Evolutionary conservation across 1,140 invertebrate species (phyloP), one percentile per base, ranked within the genome.

Genomic region (Teleogryllus occipitalis): DNA sequence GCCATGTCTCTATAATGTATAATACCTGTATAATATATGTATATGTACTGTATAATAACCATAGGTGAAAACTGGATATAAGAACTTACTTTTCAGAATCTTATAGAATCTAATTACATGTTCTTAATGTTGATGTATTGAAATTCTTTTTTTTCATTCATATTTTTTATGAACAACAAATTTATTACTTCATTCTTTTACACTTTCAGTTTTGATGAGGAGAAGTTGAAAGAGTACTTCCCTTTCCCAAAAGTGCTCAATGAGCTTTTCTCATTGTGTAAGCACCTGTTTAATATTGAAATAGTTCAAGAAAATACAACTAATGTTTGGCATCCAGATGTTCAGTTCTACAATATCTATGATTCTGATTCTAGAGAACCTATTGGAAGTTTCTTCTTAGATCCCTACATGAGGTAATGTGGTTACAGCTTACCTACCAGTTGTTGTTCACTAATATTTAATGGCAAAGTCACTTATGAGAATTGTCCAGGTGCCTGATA

Each of bases 241-340:
- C 94, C 95, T 0, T 85, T 97, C 14, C 91, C 92, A 0, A 89
- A 88, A 80, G 96, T 98, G 15, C 86, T 97, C 3, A 85, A 90
- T 12, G 92, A 92, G 22, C 84, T 98, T 2, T 95, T 96, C 83
- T 85, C 91, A 54, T 85, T 97, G 7, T 91, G 91, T 82, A 90
- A 93, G 81, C 89, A 89, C 72, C 85, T 98, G 8, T 98, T 98
- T 85, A 91, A 92, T 77, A 91, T 98, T n/a, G 90, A 91, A 82
- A 94, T 98, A 78, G 89, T 93, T 78, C 91, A 95, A 83, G 86
- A 88, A 74, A 86, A 88, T 8, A 86, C 85, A 74, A 83, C 87
- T 7, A 89, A 92, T 74, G 88, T 89, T 0, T 98, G 96, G 96
- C 92, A 97, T 85, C 90, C 92, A 80, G 94, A 96, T 85, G 96